Conservation (phyloP, 2,113 vertebrate genomes). For the Greenwoodochromis staneri region DNA sequence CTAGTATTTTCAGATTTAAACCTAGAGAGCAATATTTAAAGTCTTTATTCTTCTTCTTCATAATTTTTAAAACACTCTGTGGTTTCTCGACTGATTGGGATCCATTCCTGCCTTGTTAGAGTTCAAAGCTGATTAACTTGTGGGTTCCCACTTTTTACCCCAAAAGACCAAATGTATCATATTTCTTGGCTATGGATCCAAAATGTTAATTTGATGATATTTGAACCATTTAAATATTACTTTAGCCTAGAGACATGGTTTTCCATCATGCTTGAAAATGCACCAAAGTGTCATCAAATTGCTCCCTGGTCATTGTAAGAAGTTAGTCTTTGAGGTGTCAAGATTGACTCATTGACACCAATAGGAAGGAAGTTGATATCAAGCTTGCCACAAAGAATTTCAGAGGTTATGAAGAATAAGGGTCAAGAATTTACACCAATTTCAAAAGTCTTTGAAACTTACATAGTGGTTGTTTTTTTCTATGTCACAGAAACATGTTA, state of each 20-base stretch:
- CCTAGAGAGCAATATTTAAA: background rate
- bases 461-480: background rate
- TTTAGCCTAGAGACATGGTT: background rate
- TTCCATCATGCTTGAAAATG: background rate
- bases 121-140: background rate
- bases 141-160: background rate
- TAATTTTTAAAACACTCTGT: background rate
- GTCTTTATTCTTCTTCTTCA: background rate
- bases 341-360: background rate
- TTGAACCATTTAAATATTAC: background rate
- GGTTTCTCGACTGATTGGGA: background rate
- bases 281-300: background rate
- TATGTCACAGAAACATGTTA: background rate
- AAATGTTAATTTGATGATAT: background rate
- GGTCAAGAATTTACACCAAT: background rate
- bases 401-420: background rate
- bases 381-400: background rate
- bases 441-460: background rate
- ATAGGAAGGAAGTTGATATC: background rate
- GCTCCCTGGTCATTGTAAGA: background rate
- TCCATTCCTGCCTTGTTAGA: background rate
- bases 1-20: constrained; percentile 1
- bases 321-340: background rate
- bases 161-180: background rate
- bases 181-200: background rate